These are phyloP conservation scores for Cynodonichthys magdalenae DNA, from an alignment of 2,797 vertebrate genomes.

Conservation along the genomic window DNA sequence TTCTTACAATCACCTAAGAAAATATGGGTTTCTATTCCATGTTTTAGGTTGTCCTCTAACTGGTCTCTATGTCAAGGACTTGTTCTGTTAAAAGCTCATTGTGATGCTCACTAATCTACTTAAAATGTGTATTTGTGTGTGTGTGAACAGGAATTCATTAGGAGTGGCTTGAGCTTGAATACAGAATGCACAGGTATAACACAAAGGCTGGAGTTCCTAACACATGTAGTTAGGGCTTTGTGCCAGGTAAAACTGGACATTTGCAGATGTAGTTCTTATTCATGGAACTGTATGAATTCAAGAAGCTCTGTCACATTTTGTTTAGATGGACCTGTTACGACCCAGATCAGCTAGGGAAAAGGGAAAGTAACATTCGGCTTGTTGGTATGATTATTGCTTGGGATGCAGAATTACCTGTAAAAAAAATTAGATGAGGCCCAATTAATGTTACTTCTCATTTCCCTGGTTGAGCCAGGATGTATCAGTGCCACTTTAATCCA, in stretches of 20 bases:
- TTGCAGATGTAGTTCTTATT: not conserved
- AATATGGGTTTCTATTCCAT: conserved; percentile 3
- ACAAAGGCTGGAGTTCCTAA: not conserved
- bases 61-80: conserved; percentile 39
- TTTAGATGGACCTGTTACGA: no score
- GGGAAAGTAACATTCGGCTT: no score
- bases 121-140: conserved; percentile 20
- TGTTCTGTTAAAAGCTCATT: conserved; percentile 57
- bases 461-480: not conserved
- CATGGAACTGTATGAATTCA: no score
- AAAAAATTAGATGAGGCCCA: no score
- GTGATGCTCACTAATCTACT: conserved; percentile 59
- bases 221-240: not conserved
- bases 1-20: not conserved
- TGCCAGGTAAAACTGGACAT: not conserved
- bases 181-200: conserved; percentile 8
- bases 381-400: no score
- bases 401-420: no score
- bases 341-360: no score
- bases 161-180: conserved; percentile 11
- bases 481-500: not conserved
- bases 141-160: conserved; percentile 16
- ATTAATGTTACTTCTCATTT: no score
- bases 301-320: not conserved
- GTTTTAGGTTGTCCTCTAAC: conserved; percentile 10